Base-by-base conservation (phyloP, 2,113 vertebrate genomes). In the Callocephalon fimbriatum region DNA sequence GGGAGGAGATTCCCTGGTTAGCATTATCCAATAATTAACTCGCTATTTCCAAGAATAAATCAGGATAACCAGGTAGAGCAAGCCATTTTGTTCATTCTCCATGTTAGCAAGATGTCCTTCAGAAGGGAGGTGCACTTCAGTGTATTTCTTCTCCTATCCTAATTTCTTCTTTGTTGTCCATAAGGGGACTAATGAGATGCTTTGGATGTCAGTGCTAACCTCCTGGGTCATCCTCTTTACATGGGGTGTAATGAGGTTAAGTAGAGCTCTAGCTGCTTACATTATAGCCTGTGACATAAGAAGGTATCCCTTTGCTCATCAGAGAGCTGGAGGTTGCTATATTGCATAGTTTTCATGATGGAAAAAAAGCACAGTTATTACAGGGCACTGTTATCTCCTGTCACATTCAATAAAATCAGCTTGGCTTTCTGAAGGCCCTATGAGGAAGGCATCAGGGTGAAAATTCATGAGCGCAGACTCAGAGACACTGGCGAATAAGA, bases 401-500 rank as follows among this genome's bases (percentile, higher is more conserved):
- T 95, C 77, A 93, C 66, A 76, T 72, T 48, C 45, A 62, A 83
- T 79, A 66, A 86, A 51, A 70, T 90, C 97, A 81, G 56, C 2
- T 42, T 48, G 56, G 67, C 75, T 84, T 77, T 76, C 15, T 18
- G 73, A 32, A 91, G 68, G 50, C 44, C 95, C 92, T 93, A 6
- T 29, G 87, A 94, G 94, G 81, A 72, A 90, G 91, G 61, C 9
- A 10, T 6, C 0, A 1, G 88, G 51, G 90, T 87, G 85, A 90
- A 96, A 95, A 92, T 88, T 89, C 58, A 73, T 92, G 79, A 93
- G 75, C 29, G 47, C 74, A 73, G 84, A 61, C 53, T 67, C 59
- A 32, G 80, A 96, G 78, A 51, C 32, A 4, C 14, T 14, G 32
- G 84, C 0, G 14, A 37, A 78, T 81, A 81, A 79, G 77, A 56